phyloP scores from a whole-genome alignment of 1,140 invertebrate genomes.

The Drosophila triauraria region DNA sequence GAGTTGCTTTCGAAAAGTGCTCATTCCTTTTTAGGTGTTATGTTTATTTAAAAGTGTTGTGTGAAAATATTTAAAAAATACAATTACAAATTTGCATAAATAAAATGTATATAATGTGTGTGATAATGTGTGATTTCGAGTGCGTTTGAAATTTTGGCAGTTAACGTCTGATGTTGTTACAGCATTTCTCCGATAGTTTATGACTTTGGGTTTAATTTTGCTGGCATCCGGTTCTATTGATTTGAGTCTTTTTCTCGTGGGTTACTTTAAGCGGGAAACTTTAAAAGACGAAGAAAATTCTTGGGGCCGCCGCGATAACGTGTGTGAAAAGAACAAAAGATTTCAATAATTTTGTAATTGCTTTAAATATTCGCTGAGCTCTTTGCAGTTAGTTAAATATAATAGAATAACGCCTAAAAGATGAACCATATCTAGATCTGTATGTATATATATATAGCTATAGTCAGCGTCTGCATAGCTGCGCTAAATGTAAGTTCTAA shows the following conservation, averaged over 20 bases:
- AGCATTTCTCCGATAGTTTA: constrained; percentile 12
- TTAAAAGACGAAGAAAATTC: constrained; percentile 67
- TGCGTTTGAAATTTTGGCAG: constrained; percentile 52
- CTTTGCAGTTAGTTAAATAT: constrained; percentile 63
- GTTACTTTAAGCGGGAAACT: constrained; percentile 30
- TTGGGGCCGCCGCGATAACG: constrained; percentile 47
- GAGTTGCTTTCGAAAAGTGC: constrained; percentile 70
- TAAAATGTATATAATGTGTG: constrained; percentile 43
- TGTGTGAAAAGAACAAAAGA: constrained; percentile 19
- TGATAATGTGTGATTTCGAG: constrained; percentile 14
- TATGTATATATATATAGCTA: constrained; percentile 36
- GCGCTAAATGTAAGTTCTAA: constrained; percentile 63
- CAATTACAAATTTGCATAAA: constrained; percentile 63
- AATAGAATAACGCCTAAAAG: constrained; percentile 66
- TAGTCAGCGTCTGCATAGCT: constrained; percentile 49
- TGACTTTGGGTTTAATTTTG: constrained; percentile 18
- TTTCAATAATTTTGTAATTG: constrained; percentile 36
- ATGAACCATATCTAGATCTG: constrained; percentile 44
- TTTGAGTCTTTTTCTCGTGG: constrained; percentile 63
- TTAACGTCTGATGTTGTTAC: constrained; percentile 36
- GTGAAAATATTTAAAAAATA: constrained; percentile 68
- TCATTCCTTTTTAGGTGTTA: constrained; percentile 76
- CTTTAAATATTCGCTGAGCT: constrained; percentile 62
- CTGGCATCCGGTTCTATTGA: constrained; percentile 37
- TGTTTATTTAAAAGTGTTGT: constrained; percentile 68